A percentile compares a stretch with the other conserved stretches of the same genome.
These are phyloP conservation scores for Tribolium freemani DNA, from an alignment of 2,888 invertebrate genomes.

Conservation along the genomic window DNA sequence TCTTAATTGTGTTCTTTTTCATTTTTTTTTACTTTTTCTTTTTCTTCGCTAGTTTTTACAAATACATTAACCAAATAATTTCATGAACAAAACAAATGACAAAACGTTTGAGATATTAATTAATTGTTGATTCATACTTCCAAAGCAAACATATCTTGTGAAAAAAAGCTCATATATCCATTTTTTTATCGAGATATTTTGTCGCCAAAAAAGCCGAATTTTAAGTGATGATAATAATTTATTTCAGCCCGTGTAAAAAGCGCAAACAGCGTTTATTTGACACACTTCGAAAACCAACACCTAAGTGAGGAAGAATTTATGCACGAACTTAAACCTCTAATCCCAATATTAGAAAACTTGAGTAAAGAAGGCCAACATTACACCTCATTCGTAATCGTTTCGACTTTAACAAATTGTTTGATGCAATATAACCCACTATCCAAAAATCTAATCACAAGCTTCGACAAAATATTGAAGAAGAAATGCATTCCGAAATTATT, in stretches of 20 bases:
- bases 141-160: no score
- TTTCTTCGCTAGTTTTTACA: no score
- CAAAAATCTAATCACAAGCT: background rate
- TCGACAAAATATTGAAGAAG: constrained; percentile 47
- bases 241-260: background rate
- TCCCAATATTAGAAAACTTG: constrained; percentile 52
- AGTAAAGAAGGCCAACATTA: constrained; percentile 57
- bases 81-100: no score
- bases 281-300: background rate
- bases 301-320: constrained; percentile 38
- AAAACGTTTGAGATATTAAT: no score
- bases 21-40: no score
- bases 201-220: no score
- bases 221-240: no score
- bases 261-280: background rate
- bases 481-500: constrained; percentile 60
- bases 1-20: no score
- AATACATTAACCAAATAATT: no score
- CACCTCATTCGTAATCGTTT: constrained; percentile 55
- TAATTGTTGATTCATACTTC: no score
- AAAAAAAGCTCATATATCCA: no score
- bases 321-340: constrained; percentile 53
- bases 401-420: constrained; percentile 49
- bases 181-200: no score
- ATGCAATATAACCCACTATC: constrained; percentile 12